A percentile compares a stretch with the other conserved stretches of the same genome.
Conservation (phyloP, 2,888 invertebrate genomes). For the Heliconius ismenius region DNA sequence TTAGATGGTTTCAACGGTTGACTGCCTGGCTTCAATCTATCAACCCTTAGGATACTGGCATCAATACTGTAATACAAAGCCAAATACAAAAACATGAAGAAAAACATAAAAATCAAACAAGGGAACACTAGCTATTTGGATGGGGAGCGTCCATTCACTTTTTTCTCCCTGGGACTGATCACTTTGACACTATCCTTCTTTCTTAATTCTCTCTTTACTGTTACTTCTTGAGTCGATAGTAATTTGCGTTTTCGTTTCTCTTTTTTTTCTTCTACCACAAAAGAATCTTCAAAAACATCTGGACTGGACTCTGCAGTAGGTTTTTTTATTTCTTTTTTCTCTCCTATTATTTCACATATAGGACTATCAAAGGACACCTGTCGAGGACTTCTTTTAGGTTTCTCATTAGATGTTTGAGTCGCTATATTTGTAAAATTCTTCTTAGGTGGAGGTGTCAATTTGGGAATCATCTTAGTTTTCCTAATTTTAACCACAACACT, state of each 20-base stretch:
- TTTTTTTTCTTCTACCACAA: slow-evolving; percentile 63
- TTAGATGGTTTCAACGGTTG: not conserved
- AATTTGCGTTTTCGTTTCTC: slow-evolving; percentile 64
- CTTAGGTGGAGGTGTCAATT: slow-evolving; percentile 70
- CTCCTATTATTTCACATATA: slow-evolving; percentile 62
- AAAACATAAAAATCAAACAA: slow-evolving; percentile 8
- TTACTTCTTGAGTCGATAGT: slow-evolving; percentile 62
- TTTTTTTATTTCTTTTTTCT: slow-evolving; percentile 43
- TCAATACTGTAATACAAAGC: not conserved
- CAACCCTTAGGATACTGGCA: not conserved
- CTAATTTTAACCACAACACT: slow-evolving; percentile 61
- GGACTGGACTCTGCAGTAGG: slow-evolving; percentile 61
- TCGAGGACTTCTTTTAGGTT: slow-evolving; percentile 55
- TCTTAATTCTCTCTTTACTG: slow-evolving; percentile 65
- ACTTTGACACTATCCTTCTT: slow-evolving; percentile 55
- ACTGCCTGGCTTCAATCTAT: not conserved
- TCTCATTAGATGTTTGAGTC: slow-evolving; percentile 71
- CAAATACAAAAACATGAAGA: not conserved
- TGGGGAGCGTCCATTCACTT: slow-evolving; percentile 64
- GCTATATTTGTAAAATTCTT: slow-evolving; percentile 67
- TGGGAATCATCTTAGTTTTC: slow-evolving; percentile 62
- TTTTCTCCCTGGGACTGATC: slow-evolving; percentile 53
- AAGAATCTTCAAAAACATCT: slow-evolving; percentile 76
- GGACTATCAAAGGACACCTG: slow-evolving; percentile 73
- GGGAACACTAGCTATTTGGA: slow-evolving; percentile 53